Evolutionary conservation across 1,140 invertebrate species (phyloP).

Genomic region (Hypothenemus hampei): DNA sequence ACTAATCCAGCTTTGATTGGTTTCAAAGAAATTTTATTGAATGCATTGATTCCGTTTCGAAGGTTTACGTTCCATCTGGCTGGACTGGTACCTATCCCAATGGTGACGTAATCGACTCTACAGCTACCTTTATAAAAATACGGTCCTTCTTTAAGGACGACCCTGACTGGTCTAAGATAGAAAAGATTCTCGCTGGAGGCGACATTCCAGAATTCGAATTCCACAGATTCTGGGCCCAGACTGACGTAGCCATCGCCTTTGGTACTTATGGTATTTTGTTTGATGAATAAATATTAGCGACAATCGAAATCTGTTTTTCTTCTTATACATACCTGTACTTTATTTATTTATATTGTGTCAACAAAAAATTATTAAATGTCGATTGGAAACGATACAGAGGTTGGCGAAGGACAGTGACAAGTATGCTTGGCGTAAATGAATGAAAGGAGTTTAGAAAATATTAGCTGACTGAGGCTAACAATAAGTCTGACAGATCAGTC

Average conservation of each 20-base stretch:
- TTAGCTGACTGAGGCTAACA: no score
- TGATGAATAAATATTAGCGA: slow-evolving; percentile 24
- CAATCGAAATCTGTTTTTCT: no score
- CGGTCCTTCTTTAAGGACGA: slow-evolving; percentile 26
- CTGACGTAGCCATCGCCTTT: slow-evolving; percentile 26
- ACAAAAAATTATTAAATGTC: no score
- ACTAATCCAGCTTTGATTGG: background rate
- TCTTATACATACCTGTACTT: no score
- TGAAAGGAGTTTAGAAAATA: no score
- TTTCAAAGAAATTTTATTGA: background rate
- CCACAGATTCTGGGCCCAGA: slow-evolving; percentile 29
- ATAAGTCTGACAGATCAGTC: no score
- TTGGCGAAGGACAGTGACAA: no score
- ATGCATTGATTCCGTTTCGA: background rate
- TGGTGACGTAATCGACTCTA: slow-evolving; percentile 23
- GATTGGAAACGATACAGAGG: no score
- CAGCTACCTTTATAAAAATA: slow-evolving; percentile 23
- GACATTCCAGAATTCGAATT: slow-evolving; percentile 20
- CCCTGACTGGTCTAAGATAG: slow-evolving; percentile 21
- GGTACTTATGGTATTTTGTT: slow-evolving; percentile 27
- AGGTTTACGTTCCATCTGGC: slow-evolving; percentile 25
- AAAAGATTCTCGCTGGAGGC: slow-evolving; percentile 20
- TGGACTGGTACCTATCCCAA: slow-evolving; percentile 24
- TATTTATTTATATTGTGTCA: no score
- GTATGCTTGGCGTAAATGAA: no score